These are phyloP conservation scores for Pollenia labialis DNA, from an alignment of 2,888 invertebrate species.

Conservation along the genomic window DNA sequence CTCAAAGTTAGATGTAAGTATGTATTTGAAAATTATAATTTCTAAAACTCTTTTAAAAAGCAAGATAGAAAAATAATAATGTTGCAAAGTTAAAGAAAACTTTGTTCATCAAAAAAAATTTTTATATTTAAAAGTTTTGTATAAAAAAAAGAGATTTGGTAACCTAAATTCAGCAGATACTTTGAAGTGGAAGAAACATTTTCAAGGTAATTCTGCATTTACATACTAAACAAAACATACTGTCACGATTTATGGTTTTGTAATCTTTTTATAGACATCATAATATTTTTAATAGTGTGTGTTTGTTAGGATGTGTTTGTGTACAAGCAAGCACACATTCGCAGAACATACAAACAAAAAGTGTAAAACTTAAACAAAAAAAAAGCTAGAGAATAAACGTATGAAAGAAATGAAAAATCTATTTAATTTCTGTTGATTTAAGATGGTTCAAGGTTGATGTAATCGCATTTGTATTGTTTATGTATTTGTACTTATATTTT, in stretches of 20 bases:
- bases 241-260: constrained; percentile 60
- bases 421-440: constrained; percentile 72
- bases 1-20: too few relatives aligned
- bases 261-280: constrained; percentile 34
- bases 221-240: constrained; percentile 27
- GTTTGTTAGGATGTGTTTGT: constrained; percentile 13
- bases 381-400: constrained; percentile 22
- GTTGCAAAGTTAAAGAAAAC: too few relatives aligned
- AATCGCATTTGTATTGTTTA: constrained; percentile 32
- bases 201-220: constrained; percentile 63
- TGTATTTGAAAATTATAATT: too few relatives aligned
- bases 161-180: constrained; percentile 47
- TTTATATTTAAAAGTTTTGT: not conserved
- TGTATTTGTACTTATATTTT: too few relatives aligned
- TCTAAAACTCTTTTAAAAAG: too few relatives aligned
- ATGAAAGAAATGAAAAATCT: constrained; percentile 56
- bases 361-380: constrained; percentile 13
- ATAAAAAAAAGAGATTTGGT: not conserved
- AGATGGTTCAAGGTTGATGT: constrained; percentile 68
- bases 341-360: not conserved
- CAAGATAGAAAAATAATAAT: too few relatives aligned
- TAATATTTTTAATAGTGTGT: not conserved
- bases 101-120: too few relatives aligned
- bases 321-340: constrained; percentile 33
- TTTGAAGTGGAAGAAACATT: constrained; percentile 27